Evolutionary conservation across 2,888 invertebrate genomes (phyloP).

Genomic region (Tipula vernalis): DNA sequence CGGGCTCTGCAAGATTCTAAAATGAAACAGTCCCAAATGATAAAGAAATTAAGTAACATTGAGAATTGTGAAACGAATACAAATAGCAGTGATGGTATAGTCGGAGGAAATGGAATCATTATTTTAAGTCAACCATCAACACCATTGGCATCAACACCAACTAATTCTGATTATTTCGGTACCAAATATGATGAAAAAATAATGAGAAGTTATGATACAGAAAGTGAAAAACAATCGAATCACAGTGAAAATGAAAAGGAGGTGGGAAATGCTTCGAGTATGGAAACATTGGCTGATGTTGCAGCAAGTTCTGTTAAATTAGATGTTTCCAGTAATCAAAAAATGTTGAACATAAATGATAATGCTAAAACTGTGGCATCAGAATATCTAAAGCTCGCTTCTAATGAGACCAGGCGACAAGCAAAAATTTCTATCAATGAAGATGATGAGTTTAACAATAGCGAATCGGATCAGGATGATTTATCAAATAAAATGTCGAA

Average conservation of each 20-base stretch:
- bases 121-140: background rate
- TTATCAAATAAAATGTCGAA: slow-evolving; percentile 9
- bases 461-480: slow-evolving; percentile 20
- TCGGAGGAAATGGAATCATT: slow-evolving; percentile 8
- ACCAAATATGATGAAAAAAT: background rate
- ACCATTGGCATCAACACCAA: background rate
- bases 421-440: slow-evolving; percentile 7
- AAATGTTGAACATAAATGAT: slow-evolving; percentile 22
- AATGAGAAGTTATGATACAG: background rate
- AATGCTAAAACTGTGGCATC: slow-evolving; percentile 53
- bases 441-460: slow-evolving; percentile 20
- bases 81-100: background rate
- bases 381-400: slow-evolving; percentile 50
- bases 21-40: slow-evolving; percentile 53
- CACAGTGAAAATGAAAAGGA: background rate
- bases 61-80: background rate
- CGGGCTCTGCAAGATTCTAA: slow-evolving; percentile 55
- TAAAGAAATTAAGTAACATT: slow-evolving; percentile 15
- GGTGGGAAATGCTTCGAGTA: slow-evolving; percentile 13
- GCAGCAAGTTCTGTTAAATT: slow-evolving; percentile 19
- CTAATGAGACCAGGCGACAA: slow-evolving; percentile 17
- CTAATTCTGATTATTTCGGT: background rate
- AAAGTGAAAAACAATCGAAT: background rate
- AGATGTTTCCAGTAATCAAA: slow-evolving; percentile 13
- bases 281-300: slow-evolving; percentile 19